Evolutionary conservation across 2,888 invertebrate genomes (phyloP), one percentile per base, ranked within the genome.

Genomic region (Yponomeuta plumbellus): DNA sequence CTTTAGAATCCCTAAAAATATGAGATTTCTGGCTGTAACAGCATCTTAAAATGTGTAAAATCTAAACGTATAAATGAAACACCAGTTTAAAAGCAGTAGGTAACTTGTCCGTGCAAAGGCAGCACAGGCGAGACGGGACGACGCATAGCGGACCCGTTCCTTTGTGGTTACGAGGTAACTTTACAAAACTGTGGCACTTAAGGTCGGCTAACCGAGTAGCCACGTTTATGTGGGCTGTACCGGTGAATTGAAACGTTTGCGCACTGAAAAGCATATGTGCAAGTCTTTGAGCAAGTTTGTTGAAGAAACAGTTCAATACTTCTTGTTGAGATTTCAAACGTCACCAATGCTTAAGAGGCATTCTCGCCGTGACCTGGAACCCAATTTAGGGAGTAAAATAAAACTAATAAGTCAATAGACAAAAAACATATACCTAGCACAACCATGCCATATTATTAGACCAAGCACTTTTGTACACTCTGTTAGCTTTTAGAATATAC

Each of bases 111-210:
- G 3, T 3, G 13, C 17, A 52, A 52, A 52, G 17, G 44, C 44
- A 17, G 13, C 17, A 52, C 44, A 52, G 4, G 17, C 44, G 44
- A 5, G 44, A 52, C 13, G 44, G 17, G 44, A 52, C 17, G 13
- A 17, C 44, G 44, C 44, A 17, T 17, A 4, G 44, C 17, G 17
- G 44, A 52, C 44, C 44, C 44, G 44, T 52, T 52, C 17, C 44
- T 52, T 52, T 52, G 44, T 52, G 44, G 44, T 52, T 52, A 52
- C 44, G 44, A 52, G 44, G 44, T 52, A 52, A 52, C 44, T 52
- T 52, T 52, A 52, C 44, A 52, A 52, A 52, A 52, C 44, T 52
- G 44, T 17, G 44, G 44, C 44, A 52, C 44, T 52, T 52, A 52
- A 52, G 44, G 44, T 13, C 44, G 44, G 44, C 44, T 17, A 52